These are phyloP conservation scores for Drosophila meridiana DNA, from an alignment of 2,888 invertebrate species.

Conservation along the genomic window DNA sequence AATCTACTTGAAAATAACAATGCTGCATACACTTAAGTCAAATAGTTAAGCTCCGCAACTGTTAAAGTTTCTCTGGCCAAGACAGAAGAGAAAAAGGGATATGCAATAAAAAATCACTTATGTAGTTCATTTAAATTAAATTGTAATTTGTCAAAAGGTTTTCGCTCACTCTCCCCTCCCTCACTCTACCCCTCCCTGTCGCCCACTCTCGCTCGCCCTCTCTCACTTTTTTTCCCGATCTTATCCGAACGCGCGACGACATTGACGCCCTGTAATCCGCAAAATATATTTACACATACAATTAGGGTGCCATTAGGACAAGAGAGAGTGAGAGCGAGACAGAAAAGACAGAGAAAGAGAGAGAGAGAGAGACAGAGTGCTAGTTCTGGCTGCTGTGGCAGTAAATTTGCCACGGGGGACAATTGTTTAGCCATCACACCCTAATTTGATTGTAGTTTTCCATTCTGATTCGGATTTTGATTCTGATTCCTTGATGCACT, in stretches of 20 bases:
- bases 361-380: not conserved
- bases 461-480: conserved; percentile 68
- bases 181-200: not conserved
- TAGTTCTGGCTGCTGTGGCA: conserved; percentile 26
- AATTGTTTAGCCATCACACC: conserved; percentile 85
- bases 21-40: not conserved
- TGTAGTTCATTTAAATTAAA: conserved; percentile 81
- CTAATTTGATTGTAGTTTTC: conserved; percentile 84
- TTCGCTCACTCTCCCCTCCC: not conserved
- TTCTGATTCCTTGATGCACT: conserved; percentile 84
- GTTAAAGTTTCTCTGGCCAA: not conserved
- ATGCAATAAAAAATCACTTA: conserved; percentile 76
- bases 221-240: conserved; percentile 36
- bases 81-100: not conserved
- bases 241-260: conserved; percentile 70
- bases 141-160: conserved; percentile 73
- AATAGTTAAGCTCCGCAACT: not conserved
- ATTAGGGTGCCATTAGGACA: conserved; percentile 83
- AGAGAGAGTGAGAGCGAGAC: not conserved
- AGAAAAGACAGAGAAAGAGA: not conserved
- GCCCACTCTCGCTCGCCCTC: not conserved
- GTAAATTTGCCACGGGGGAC: conserved; percentile 83
- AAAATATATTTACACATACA: conserved; percentile 84
- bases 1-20: not conserved
- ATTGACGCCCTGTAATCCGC: conserved; percentile 77